These are phyloP conservation scores for Larimichthys crocea DNA, from an alignment of 2,113 vertebrate genomes.

Conservation along the genomic window DNA sequence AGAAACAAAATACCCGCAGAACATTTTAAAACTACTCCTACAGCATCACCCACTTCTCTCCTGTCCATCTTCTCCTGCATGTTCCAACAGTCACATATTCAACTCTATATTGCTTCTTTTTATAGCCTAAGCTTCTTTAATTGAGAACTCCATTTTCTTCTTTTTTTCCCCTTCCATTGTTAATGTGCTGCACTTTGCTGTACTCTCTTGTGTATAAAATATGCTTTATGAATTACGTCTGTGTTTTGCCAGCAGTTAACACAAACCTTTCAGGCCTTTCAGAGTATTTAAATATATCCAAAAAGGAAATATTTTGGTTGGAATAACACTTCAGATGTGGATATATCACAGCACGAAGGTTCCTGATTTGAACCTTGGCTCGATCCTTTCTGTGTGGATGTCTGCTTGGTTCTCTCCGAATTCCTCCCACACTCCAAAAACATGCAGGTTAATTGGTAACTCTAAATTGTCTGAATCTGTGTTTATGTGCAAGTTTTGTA, in stretches of 20 bases:
- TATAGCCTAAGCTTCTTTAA: not conserved
- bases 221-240: not conserved
- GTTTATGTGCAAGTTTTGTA: no score
- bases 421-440: no score
- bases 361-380: no score
- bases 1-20: not conserved
- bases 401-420: no score
- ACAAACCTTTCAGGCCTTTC: no score
- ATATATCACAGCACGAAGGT: no score
- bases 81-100: not conserved
- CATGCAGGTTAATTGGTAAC: no score
- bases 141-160: not conserved
- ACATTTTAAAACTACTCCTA: not conserved
- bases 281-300: not conserved
- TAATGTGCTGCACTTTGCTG: not conserved
- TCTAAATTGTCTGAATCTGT: no score
- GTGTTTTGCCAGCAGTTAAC: not conserved
- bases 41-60: not conserved
- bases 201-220: not conserved
- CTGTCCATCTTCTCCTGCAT: conserved; percentile 1
- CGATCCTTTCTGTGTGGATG: no score
- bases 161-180: not conserved
- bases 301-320: not conserved
- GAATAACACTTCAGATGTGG: not conserved
- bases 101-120: not conserved